Conservation (phyloP, 2,888 invertebrate species). For the Elegia similella region DNA sequence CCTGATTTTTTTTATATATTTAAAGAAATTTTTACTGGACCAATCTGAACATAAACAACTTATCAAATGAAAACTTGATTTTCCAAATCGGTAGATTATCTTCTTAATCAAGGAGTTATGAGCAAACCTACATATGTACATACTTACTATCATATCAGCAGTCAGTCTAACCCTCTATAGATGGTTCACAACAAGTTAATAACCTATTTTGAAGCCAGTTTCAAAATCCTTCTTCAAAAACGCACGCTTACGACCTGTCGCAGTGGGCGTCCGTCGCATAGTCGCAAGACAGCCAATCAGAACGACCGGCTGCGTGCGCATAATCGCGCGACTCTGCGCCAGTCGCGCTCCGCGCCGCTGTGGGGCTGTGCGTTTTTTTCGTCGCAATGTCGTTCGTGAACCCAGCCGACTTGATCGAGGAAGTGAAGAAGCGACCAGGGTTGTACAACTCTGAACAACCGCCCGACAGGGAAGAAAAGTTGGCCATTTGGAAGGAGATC, state of each 20-base stretch:
- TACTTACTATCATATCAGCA: too few relatives aligned
- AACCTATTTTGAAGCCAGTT: too few relatives aligned
- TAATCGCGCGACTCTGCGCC: slow-evolving; percentile 40
- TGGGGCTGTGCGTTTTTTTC: slow-evolving; percentile 50
- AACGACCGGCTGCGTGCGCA: slow-evolving; percentile 35
- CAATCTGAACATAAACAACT: too few relatives aligned
- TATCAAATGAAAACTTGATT: too few relatives aligned
- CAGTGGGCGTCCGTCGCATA: slow-evolving; percentile 42
- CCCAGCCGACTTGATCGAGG: slow-evolving; percentile 61
- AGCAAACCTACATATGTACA: too few relatives aligned
- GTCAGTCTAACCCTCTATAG: too few relatives aligned
- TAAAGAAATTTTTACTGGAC: too few relatives aligned
- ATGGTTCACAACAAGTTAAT: too few relatives aligned
- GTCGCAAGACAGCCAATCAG: slow-evolving; percentile 32
- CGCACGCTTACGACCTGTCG: slow-evolving; percentile 36
- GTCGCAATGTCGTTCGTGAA: slow-evolving; percentile 45
- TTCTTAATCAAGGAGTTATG: too few relatives aligned
- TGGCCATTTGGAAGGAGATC: slow-evolving; percentile 68
- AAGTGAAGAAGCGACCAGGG: slow-evolving; percentile 68
- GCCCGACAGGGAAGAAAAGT: slow-evolving; percentile 69
- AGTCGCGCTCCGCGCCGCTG: slow-evolving; percentile 47
- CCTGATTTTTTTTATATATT: too few relatives aligned
- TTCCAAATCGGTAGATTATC: too few relatives aligned
- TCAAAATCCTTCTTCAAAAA: not conserved
- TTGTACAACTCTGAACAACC: slow-evolving; percentile 65